Evolutionary conservation across 2,888 invertebrate genomes (phyloP), one percentile per base, ranked within the genome.

Genomic region (Rotaria macrura): DNA sequence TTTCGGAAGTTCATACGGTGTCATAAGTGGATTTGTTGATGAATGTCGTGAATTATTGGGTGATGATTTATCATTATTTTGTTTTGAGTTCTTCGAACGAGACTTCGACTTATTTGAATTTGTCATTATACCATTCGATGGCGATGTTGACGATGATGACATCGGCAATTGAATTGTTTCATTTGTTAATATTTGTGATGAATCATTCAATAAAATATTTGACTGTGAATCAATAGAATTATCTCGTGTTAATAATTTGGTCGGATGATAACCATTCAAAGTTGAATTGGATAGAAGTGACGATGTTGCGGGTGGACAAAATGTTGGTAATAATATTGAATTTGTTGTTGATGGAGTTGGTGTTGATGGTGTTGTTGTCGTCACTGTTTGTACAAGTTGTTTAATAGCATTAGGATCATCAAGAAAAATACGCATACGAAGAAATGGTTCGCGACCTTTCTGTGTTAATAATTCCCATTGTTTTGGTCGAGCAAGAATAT

Each of bases 381-480:
- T 25, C 23, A 74, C 43, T 34, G 38, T 74, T 74, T 74, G 74
- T 5, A 74, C 43, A 25, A 74, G 43, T 25, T 74, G 74, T 74
- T 74, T 23, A 10, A 25, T 43, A 10, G 86, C 83, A 52, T 84
- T 84, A 7, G 84, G 74, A 40, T 86, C 83, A 47, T 87, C 86
- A 29, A 87, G 47, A 47, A 87, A 86, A 85, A 86, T 43, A 43
- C 74, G 52, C 91, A 91, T 91, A 89, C 91, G 90, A 88, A 91
- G 90, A 89, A 91, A 91, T 49, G 91, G 91, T 88, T 98, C 98
- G 52, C 97, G 93, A 0, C 98, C 98, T 91, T 97, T 97, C 90
- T 97, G 96, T 90, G 96, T 97, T 85, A 98, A 93, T 96, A 97
- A 96, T 90, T 96, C 96, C 97, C 98, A 98, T 0, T 97, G 97